Evolutionary conservation across 2,888 invertebrate species (phyloP).

Genomic region (Drosophila diplacantha): DNA sequence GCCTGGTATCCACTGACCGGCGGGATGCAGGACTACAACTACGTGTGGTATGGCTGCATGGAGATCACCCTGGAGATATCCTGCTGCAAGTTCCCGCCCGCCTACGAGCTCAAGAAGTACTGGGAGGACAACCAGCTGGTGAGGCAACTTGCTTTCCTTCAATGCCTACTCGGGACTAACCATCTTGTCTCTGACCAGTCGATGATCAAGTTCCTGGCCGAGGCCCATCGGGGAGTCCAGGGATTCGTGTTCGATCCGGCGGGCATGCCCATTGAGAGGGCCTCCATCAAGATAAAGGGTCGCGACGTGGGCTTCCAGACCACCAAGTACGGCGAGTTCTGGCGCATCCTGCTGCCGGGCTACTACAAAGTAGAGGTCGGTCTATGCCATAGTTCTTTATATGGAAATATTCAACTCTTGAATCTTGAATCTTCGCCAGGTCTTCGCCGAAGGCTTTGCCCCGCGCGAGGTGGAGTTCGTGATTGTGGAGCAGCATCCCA

Average conservation of each 20-base stretch:
- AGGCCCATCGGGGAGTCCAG: slow-evolving; percentile 92
- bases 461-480: slow-evolving; percentile 91
- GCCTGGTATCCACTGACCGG: slow-evolving; percentile 94
- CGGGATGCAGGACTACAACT: slow-evolving; percentile 88
- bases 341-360: slow-evolving; percentile 93
- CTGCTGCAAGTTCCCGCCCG: slow-evolving; percentile 95
- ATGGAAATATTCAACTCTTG: no score
- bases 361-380: slow-evolving; percentile 89
- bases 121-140: slow-evolving; percentile 94
- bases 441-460: slow-evolving; percentile 89
- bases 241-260: slow-evolving; percentile 90
- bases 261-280: slow-evolving; percentile 88
- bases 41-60: slow-evolving; percentile 95
- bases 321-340: slow-evolving; percentile 95
- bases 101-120: slow-evolving; percentile 86
- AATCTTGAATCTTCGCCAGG: slow-evolving; percentile 75
- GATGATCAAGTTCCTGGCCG: slow-evolving; percentile 88
- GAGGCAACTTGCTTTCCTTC: no score
- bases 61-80: slow-evolving; percentile 96
- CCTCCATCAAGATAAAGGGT: slow-evolving; percentile 86
- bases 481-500: slow-evolving; percentile 91
- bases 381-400: no score
- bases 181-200: slow-evolving; percentile 80
- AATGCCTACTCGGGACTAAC: rapidly evolving
- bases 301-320: slow-evolving; percentile 91